Evolutionary conservation across 2,888 invertebrate species (phyloP), one percentile per base, ranked within the genome.

Genomic region (Melanostoma scalare): DNA sequence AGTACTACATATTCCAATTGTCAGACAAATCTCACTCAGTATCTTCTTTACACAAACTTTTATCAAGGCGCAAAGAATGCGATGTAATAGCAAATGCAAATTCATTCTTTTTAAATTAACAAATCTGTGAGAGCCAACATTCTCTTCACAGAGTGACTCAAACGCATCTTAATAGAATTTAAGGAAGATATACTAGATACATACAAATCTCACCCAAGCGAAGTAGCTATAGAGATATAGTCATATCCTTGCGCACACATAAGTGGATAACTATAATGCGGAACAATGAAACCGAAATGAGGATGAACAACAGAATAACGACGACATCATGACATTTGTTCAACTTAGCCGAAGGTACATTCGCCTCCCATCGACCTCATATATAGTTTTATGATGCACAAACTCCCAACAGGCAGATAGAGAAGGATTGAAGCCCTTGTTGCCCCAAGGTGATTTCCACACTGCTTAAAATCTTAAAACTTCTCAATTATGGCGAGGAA

Each of bases 391-490:
- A 46, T 63, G 10, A 4, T 4, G 20, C 9, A 63, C 46, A 10
- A 36, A 61, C 46, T 9, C 35, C 30, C 36, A 46, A 61, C 42
- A 36, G 31, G 20, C 20, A 63, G 48, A 35, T 36, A 48, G 46
- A 48, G 36, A 50, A 5, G 20, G 20, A 36, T 46, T n/a, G 35
- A 38, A 53, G 56, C 73, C 77, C 68, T 77, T 77, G 75, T 77
- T 61, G 58, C 55, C 84, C 68, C 44, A 74, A 76, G 84, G 84
- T 79, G 79, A 79, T 79, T 84, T 75, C 71, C 69, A 65, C 84
- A 84, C 74, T 84, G 71, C 79, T 84, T 84, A 71, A 74, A 67
- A 79, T 84, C 84, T 84, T 84, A 79, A 84, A 84, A 84, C 84
- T 84, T 84, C 79, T 75, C 79, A 84, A 84, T 84, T 84, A 75